These are phyloP conservation scores for Chionomys nivalis DNA, from an alignment of 2,113 vertebrate species.

Conservation along the genomic window DNA sequence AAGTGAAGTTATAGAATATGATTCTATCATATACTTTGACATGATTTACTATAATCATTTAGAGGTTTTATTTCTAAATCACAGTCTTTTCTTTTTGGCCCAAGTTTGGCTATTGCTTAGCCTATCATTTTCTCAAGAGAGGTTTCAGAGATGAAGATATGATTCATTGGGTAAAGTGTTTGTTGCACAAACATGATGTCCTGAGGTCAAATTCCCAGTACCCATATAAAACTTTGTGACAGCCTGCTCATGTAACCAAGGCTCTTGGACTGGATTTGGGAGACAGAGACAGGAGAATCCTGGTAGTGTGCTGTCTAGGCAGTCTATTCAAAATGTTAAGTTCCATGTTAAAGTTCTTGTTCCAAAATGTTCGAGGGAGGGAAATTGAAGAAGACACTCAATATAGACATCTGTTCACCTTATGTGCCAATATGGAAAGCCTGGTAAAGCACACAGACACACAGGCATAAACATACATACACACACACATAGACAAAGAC, in stretches of 20 bases:
- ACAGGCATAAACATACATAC: background rate
- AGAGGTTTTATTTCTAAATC: background rate
- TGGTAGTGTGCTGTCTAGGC: background rate
- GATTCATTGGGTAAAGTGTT: background rate
- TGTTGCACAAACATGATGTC: background rate
- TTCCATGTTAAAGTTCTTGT: too few species aligned
- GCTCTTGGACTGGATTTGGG: too few species aligned
- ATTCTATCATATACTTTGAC: background rate
- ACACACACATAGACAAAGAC: too few species aligned
- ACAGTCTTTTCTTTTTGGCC: background rate
- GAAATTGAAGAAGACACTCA: background rate
- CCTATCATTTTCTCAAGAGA: background rate
- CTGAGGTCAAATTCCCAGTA: too few species aligned
- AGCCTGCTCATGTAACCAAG: background rate
- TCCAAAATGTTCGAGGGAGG: background rate
- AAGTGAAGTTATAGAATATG: background rate
- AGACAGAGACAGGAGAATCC: rapidly evolving
- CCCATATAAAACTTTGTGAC: background rate
- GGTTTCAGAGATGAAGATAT: background rate
- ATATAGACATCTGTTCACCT: background rate
- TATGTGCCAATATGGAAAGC: background rate
- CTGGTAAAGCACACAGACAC: background rate
- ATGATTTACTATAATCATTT: background rate
- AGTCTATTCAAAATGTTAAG: background rate
- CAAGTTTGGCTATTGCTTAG: background rate